A percentile compares a stretch with the other conserved stretches of the same genome.
phyloP scores from a whole-genome alignment of 2,797 vertebrate genomes.

The Chelon auratus region DNA sequence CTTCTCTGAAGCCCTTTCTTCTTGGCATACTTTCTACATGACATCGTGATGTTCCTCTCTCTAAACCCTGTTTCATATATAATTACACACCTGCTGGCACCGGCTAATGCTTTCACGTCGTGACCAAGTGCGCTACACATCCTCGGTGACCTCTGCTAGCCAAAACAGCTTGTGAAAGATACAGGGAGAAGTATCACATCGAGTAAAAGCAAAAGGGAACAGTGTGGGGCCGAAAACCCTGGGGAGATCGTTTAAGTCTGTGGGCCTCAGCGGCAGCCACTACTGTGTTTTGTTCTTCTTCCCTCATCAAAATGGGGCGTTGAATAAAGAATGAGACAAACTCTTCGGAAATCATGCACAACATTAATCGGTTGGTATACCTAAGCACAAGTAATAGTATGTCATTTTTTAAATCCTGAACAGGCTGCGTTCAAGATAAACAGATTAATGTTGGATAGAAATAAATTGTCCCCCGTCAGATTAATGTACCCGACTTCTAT shows the following conservation, averaged over 20 bases:
- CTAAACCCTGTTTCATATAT: constrained; percentile 76
- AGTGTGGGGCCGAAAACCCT: constrained; percentile 37
- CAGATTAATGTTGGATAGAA: constrained; percentile 35
- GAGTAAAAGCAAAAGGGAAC: constrained; percentile 46
- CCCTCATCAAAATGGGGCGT: constrained; percentile 30
- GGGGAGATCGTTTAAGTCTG: constrained; percentile 49
- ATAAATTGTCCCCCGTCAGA: constrained; percentile 7
- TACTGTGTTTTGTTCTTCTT: constrained; percentile 45
- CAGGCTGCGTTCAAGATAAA: constrained; percentile 46
- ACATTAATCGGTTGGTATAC: constrained; percentile 15
- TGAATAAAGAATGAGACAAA: constrained; percentile 41
- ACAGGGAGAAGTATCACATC: constrained; percentile 58
- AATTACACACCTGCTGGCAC: constrained; percentile 80
- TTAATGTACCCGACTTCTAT: constrained; percentile 56
- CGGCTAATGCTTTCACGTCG: constrained; percentile 70
- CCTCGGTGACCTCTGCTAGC: constrained; percentile 72
- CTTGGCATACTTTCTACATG: constrained; percentile 72
- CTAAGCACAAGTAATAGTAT: constrained; percentile 13
- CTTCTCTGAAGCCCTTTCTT: constrained; percentile 64
- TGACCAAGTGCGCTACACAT: constrained; percentile 69
- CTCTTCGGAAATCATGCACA: constrained; percentile 20
- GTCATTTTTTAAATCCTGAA: constrained; percentile 45
- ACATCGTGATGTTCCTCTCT: constrained; percentile 55
- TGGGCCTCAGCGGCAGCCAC: constrained; percentile 21
- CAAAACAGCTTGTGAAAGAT: constrained; percentile 75